Conservation (phyloP, 2,113 vertebrate genomes). For the Perca schrenkii region DNA sequence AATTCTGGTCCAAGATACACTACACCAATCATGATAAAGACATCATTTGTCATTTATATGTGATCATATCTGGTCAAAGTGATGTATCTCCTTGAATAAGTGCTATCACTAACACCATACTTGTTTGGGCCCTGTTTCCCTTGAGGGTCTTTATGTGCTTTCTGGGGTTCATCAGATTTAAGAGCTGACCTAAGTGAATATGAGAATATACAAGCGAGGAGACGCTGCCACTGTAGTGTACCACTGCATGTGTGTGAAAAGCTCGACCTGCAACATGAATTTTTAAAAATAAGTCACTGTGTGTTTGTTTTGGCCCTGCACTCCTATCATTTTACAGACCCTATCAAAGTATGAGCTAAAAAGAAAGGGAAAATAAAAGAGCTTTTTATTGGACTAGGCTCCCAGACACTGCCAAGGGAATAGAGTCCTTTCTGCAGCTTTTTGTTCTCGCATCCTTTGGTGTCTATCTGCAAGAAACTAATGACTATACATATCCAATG, state of each 20-base stretch:
- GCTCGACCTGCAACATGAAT: constrained; percentile 74
- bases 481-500: constrained; percentile 7
- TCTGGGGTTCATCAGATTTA: constrained; percentile 49
- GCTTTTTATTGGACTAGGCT: constrained; percentile 56
- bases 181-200: constrained; percentile 41
- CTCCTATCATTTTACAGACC: constrained; percentile 70
- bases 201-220: constrained; percentile 66
- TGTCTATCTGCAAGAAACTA: constrained; percentile 25
- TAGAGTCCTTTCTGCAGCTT: constrained; percentile 37
- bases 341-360: constrained; percentile 63
- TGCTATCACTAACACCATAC: constrained; percentile 35
- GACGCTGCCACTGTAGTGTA: constrained; percentile 29
- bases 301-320: constrained; percentile 77
- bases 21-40: constrained; percentile 39
- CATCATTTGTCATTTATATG: constrained; percentile 25
- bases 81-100: constrained; percentile 44
- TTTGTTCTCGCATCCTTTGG: constrained; percentile 43
- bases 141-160: constrained; percentile 26
- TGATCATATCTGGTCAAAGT: constrained; percentile 30
- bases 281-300: constrained; percentile 75
- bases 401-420: constrained; percentile 48
- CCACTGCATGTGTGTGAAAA: constrained; percentile 67
- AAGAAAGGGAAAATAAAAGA: constrained; percentile 54
- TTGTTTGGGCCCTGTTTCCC: constrained; percentile 21
- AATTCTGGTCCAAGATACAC: constrained; percentile 56